These are phyloP conservation scores for Hippotragus niger DNA, from an alignment of 2,113 vertebrate genomes.

Conservation along the genomic window DNA sequence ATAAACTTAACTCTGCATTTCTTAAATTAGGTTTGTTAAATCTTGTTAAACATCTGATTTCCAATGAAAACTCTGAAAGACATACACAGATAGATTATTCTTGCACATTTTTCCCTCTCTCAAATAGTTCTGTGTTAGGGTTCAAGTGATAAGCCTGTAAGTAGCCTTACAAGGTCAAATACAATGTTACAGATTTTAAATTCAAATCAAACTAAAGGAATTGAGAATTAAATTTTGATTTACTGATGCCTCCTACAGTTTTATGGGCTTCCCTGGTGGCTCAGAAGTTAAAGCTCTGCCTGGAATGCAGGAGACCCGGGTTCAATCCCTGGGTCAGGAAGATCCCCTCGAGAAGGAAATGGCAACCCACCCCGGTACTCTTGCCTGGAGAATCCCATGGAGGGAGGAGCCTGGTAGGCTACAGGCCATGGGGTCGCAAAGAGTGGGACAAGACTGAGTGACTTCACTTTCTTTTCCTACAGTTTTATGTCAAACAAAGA, in stretches of 20 bases:
- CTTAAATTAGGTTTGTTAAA: neutral
- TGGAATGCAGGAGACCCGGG: too few relatives aligned
- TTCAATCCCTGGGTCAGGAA: too few relatives aligned
- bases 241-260: neutral
- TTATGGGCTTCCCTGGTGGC: neutral
- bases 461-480: neutral
- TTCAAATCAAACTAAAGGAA: neutral
- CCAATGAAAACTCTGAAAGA: neutral
- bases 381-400: too few relatives aligned
- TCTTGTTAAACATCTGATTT: neutral
- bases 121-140: neutral
- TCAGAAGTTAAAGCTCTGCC: too few relatives aligned
- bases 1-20: neutral
- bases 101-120: neutral
- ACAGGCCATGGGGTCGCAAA: too few relatives aligned
- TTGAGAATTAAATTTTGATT: neutral
- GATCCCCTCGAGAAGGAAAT: too few relatives aligned
- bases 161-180: neutral
- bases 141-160: neutral
- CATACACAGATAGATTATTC: neutral
- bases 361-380: too few relatives aligned
- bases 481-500: neutral
- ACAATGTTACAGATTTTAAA: neutral
- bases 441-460: fast-evolving
- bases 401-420: too few relatives aligned